Base-by-base conservation (phyloP, 2,888 invertebrate genomes). In the Electrophaes corylata region DNA sequence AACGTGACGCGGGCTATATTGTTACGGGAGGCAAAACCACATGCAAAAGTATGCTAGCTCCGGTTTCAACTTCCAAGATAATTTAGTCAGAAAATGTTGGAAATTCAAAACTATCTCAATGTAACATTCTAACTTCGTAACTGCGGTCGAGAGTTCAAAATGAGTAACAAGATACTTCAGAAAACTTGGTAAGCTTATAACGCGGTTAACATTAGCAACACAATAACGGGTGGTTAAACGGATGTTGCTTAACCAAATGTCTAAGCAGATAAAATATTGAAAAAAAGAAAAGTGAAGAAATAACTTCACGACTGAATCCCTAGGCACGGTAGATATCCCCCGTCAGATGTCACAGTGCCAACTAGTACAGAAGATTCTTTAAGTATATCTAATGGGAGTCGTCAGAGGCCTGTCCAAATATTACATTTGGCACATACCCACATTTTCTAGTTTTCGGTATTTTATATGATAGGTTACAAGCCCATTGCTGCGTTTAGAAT, bases 61-160 rank as follows among this genome's bases (percentile, higher is more conserved):
- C 40, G 33, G 26, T 57, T 53, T 39, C 14, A 37, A 49, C 49
- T 19, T 54, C 31, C 26, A 50, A 57, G 49, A 55, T 54, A 26
- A 44, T 46, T 60, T 23, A 60, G 18, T 40, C 31, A 53, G 62
- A 60, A 64, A 56, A 58, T 55, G 51, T 52, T 52, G 19, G 35
- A 57, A 51, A 53, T 53, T 56, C 47, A 40, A 54, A 62, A 64
- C 58, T 49, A 57, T 61, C 37, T 58, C 56, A 57, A 65, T 61
- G 57, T 61, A 66, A 60, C 50, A 60, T 60, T 60, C 48, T 44
- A 62, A 64, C 58, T 66, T 62, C 39, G 33, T 23, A 57, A 62
- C 62, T 50, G 62, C 43, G 61, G 55, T 51, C 37, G 49, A 35
- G 41, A 45, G 46, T 51, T 37, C 33, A 33, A 41, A 64, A 59